A percentile compares a stretch with the other conserved stretches of the same genome.
Conservation (phyloP, 2,888 invertebrate species). For the Neelides folsomi region DNA sequence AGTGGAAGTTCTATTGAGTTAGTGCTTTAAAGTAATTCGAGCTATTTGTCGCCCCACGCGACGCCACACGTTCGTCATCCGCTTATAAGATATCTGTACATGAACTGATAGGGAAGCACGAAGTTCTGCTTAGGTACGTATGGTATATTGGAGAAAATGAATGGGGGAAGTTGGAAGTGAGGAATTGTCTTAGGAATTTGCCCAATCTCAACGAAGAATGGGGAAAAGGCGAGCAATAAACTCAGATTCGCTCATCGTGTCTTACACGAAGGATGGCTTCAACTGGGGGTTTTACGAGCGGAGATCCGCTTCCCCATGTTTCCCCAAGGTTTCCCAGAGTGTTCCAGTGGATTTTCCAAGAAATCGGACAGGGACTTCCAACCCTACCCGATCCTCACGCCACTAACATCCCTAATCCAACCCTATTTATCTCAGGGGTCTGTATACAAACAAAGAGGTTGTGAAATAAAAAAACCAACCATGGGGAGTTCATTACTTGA, state of each 20-base stretch:
- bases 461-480: neutral
- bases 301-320: slow-evolving; percentile 14
- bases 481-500: neutral
- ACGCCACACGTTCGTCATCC: no score
- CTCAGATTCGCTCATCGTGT: neutral
- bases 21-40: no score
- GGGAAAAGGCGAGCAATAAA: neutral
- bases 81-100: no score
- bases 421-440: neutral
- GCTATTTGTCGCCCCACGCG: no score
- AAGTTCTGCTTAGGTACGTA: no score
- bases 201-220: neutral
- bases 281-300: slow-evolving; percentile 22
- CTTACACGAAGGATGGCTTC: neutral
- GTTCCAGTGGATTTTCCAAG: slow-evolving; percentile 12
- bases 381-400: slow-evolving; percentile 4
- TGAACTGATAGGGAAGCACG: no score
- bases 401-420: neutral
- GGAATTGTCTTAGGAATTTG: neutral
- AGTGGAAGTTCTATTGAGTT: no score
- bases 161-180: no score
- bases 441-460: neutral
- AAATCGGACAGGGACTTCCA: slow-evolving; percentile 15
- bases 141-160: no score
- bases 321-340: neutral